Evolutionary conservation across 2,797 vertebrate genomes (phyloP).

Genomic region (Capromys pilorides): DNA sequence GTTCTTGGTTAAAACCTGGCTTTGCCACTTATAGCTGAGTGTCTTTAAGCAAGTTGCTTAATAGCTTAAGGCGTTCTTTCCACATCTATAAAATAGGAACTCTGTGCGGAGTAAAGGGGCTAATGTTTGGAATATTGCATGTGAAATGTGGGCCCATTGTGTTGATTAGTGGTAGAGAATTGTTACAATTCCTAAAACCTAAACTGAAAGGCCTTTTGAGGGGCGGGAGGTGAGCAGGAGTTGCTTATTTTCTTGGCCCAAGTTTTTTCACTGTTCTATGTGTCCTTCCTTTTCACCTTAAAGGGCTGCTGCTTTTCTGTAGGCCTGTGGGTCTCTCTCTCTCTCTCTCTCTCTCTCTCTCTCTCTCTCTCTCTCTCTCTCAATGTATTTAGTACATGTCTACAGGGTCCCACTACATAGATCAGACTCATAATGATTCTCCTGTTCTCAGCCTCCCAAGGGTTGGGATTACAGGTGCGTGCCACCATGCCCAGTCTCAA

Average conservation of each 20-base stretch:
- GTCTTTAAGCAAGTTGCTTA: background rate
- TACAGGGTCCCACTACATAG: no score
- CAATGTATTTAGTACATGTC: no score
- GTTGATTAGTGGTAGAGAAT: background rate
- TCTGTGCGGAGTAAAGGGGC: background rate
- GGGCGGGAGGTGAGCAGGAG: fast-evolving
- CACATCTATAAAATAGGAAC: background rate
- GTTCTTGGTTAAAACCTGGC: background rate
- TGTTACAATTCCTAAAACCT: background rate
- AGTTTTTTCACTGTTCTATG: background rate
- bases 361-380: no score
- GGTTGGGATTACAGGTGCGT: no score
- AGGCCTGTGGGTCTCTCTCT: background rate
- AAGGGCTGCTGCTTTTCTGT: background rate
- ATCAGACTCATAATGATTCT: no score
- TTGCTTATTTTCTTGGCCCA: background rate
- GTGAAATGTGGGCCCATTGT: fast-evolving
- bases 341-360: no score
- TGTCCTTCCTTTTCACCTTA: background rate
- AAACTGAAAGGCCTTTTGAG: background rate
- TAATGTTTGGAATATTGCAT: background rate
- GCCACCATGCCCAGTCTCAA: no score
- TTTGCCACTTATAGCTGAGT: background rate
- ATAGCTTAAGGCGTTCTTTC: background rate
- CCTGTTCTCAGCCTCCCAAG: no score